A percentile compares a stretch with the other conserved stretches of the same genome.
phyloP scores from a whole-genome alignment of 2,888 invertebrate species.

The Pandemis corylana region DNA sequence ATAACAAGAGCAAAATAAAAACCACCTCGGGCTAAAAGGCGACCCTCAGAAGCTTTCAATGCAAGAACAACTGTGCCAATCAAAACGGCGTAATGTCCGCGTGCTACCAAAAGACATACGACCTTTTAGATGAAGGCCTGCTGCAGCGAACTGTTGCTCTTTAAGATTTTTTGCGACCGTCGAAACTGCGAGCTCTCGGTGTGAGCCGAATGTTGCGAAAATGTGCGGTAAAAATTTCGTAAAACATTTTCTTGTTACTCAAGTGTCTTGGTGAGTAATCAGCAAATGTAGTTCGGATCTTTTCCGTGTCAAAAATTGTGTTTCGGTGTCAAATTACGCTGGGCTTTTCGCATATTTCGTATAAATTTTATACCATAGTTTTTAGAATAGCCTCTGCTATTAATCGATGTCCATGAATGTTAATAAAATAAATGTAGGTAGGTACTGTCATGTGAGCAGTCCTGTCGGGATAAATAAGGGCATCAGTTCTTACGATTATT shows the following conservation, averaged over 20 bases:
- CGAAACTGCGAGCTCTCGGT: constrained; percentile 13
- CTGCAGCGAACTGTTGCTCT: constrained; percentile 19
- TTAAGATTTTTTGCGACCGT: constrained; percentile 13
- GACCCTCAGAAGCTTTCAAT: constrained; percentile 31
- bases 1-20: constrained; percentile 21
- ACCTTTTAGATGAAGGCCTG: background rate
- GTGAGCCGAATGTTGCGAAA: constrained; percentile 16
- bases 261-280: background rate
- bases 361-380: background rate
- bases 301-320: background rate
- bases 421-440: no score
- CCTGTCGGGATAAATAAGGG: no score
- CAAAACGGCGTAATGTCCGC: constrained; percentile 3
- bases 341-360: background rate
- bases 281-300: background rate
- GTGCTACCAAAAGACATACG: background rate
- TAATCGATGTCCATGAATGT: no score
- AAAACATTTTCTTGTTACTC: background rate
- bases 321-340: background rate
- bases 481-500: no score
- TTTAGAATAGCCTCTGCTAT: background rate
- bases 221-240: background rate
- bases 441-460: no score
- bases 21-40: constrained; percentile 31
- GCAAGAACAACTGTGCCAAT: background rate